Base-by-base conservation (phyloP, 64 coral and sea anemone genomes). In the Platygyra sinensis region DNA sequence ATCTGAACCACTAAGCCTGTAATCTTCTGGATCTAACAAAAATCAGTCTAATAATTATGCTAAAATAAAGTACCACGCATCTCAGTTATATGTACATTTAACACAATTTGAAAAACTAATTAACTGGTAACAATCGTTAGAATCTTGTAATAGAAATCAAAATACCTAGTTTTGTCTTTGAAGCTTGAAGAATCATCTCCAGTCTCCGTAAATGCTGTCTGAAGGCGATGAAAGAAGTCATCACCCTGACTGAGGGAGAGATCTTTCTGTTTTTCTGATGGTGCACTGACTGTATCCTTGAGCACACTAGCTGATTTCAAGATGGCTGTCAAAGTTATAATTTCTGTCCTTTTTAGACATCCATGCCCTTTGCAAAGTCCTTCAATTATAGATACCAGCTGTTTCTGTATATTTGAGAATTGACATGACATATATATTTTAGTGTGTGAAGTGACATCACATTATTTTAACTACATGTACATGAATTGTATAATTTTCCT, bases 361-460 rank as follows among this genome's bases (percentile, higher is more conserved):
- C 97, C 97, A 94, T 99, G 97, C 29, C 97, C 97, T 86, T 99
- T 99, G 52, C 97, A 99, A 60, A 99, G 93, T 20, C 97, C 97
- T 83, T 99, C 97, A 32, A 99, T 86, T 16, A 99, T 93, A 10
- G 93, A 91, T 1, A 99, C 89, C 11, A 96, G 78, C 36, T 96
- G 81, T 72, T 89, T 99, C 97, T 99, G 74, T 20, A 5, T n/a
- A 54, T 5, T 50, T 73, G 14, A 19, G 10, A 49, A 54, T 33
- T 42, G 12, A 67, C 4, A 31, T 12, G 12, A 30, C 20, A n/a
- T n/a, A n/a, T n/a, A n/a, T n/a, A n/a, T n/a, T n/a, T n/a, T n/a
- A 60, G 79, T 60, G 30, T 82, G 80, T n/a, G 24, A 82, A 60
- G 4, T 60, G 60, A 27, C 19, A 28, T 24, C 31, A 62, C 80